Evolutionary conservation across 1,140 invertebrate species (phyloP), one percentile per base, ranked within the genome.

Genomic region (Bombus breviceps): DNA sequence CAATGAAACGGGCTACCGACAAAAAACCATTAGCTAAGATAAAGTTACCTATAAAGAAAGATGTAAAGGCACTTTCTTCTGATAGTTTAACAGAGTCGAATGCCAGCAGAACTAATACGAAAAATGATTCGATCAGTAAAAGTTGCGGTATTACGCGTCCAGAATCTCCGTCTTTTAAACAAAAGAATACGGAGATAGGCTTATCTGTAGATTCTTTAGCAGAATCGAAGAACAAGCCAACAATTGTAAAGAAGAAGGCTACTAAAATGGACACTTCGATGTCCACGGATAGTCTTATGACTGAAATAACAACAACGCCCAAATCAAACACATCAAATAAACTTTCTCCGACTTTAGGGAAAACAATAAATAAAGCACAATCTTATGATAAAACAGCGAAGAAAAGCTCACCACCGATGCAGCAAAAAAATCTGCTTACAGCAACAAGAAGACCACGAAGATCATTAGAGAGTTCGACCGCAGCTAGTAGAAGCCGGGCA

Each of bases 1-100:
- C 96, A 1, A 95, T 96, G 90, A 96, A 96, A 76, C 95, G 96
- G 72, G 95, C 93, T 77, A 89, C 93, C 25, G 92, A 95, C n/a
- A 94, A 94, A 41, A 94, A 93, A 76, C 76, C 92, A 64, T 47
- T 93, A 34, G n/a, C 93, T 81, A 89, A 91, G 94, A 95, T 92
- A 85, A 96, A 95, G 90, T 88, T 88, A 93, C 92, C 92, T 59
- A 94, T 93, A 85, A 94, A 93, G 41, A 95, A 95, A 80, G 94
- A 94, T 18, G 91, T 93, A 9, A 95, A 95, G 80, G 93, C 94
- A 39, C 89, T 96, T 32, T 96, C 96, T 6, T 94, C 95, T 1
- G 96, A 96, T 73, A 96, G 96, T 88, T 87, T 96, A 43, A 90
- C 95, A 0, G 95, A 95, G 13, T 90, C 93, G 2, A 93, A 93